Evolutionary conservation across 2,888 invertebrate genomes (phyloP).

Genomic region (Atethmia centrago): DNA sequence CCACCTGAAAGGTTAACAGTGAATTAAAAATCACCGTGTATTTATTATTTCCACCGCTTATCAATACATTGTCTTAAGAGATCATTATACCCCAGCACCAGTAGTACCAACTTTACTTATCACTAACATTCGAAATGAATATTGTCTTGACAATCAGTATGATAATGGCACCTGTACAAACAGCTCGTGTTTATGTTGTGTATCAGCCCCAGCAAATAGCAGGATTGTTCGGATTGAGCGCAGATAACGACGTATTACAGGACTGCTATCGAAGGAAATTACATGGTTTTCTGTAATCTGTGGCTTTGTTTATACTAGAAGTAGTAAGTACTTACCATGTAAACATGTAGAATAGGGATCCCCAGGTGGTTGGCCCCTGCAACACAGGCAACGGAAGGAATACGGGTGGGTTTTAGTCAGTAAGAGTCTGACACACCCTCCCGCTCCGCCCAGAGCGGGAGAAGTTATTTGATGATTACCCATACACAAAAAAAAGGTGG

Average conservation of each 20-base stretch:
- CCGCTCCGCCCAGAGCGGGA: too few relatives aligned
- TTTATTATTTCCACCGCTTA: neutral
- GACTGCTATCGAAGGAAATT: conserved; percentile 40
- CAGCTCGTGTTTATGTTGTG: conserved; percentile 67
- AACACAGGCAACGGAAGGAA: too few relatives aligned
- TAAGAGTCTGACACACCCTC: too few relatives aligned
- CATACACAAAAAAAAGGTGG: too few relatives aligned
- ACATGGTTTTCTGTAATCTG: conserved; percentile 31
- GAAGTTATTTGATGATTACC: too few relatives aligned
- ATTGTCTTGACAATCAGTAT: conserved; percentile 61
- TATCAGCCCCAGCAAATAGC: conserved; percentile 70
- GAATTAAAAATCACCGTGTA: too few relatives aligned
- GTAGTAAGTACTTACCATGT: conserved; percentile 38
- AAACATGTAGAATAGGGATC: conserved; percentile 6
- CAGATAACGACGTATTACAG: conserved; percentile 51
- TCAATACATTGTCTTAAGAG: conserved; percentile 15
- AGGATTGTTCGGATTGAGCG: conserved; percentile 41
- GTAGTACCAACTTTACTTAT: conserved; percentile 3
- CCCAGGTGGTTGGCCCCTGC: neutral
- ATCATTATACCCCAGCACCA: neutral
- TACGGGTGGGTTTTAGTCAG: too few relatives aligned
- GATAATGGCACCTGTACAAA: conserved; percentile 76
- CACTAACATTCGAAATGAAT: conserved; percentile 34
- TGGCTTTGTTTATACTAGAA: conserved; percentile 19
- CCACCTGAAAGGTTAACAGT: too few relatives aligned